These are phyloP conservation scores for Elaeidobius kamerunicus DNA, from an alignment of 2,888 invertebrate genomes.

Conservation along the genomic window DNA sequence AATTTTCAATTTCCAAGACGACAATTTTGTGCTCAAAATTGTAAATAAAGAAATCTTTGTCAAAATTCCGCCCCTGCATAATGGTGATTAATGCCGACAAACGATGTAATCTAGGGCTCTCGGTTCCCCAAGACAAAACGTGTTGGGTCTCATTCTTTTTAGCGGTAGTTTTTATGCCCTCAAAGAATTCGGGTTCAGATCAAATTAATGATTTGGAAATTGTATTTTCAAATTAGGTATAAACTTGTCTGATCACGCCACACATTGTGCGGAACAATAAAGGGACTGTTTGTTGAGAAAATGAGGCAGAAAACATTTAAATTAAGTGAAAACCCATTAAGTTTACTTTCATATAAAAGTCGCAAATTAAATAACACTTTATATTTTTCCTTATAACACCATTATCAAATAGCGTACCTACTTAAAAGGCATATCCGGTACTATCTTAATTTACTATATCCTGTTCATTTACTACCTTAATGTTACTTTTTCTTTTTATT, in stretches of 20 bases:
- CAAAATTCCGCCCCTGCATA: constrained; percentile 5
- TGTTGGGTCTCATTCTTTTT: constrained; percentile 13
- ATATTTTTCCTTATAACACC: too few relatives aligned
- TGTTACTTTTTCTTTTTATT: constrained; percentile 8
- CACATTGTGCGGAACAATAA: too few relatives aligned
- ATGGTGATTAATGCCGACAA: constrained; percentile 19
- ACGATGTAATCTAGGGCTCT: constrained; percentile 17
- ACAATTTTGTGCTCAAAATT: too few relatives aligned
- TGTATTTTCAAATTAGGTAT: constrained; percentile 3
- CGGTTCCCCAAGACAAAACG: constrained; percentile 12
- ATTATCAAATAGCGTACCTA: too few relatives aligned
- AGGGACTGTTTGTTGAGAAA: too few relatives aligned
- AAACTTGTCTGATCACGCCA: constrained; percentile 5
- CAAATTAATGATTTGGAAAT: constrained; percentile 16
- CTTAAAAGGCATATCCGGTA: too few relatives aligned
- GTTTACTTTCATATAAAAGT: too few relatives aligned
- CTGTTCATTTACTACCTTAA: constrained; percentile 3
- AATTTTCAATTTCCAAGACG: too few relatives aligned
- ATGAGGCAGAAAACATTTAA: too few relatives aligned
- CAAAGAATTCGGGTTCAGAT: constrained; percentile 6
- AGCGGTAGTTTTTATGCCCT: constrained; percentile 8
- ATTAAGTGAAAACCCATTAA: too few relatives aligned
- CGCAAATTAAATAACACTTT: too few relatives aligned
- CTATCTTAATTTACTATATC: constrained; percentile 21
- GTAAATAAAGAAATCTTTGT: background rate